Base-by-base conservation (phyloP, 2,888 invertebrate genomes). In the Cephus pulcher region DNA sequence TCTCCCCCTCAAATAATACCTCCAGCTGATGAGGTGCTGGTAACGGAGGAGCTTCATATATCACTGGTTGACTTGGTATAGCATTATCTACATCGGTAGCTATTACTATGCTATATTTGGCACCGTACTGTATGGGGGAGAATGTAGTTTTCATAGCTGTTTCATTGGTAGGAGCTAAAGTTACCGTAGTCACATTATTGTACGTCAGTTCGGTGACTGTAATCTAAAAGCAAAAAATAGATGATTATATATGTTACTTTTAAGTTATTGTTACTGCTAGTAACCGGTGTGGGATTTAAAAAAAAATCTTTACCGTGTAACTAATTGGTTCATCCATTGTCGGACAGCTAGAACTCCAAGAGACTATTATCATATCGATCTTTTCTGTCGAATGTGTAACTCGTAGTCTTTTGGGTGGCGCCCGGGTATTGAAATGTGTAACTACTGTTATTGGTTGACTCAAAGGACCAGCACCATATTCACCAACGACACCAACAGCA, bases 291-390 rank as follows among this genome's bases (percentile, higher is more conserved):
- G 34, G 73, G 74, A 70, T 35, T 35, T 15, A 35, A 68, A 68
- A 35, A 68, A 68, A 71, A 56, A 23, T 56, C 23, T 9, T 93
- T 89, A 96, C 95, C 88, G 93, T 93, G 85, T 96, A 96, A 9
- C 93, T 93, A 68, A 94, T 90, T 11, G 92, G 88, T 69, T 92
- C 90, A 12, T 90, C 89, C 69, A 93, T 89, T 11, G 90, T 90
- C 1, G 93, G 93, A 90, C 97, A 97, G 77, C 95, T 95, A 0
- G 96, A 94, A 71, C 93, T 93, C 97, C 97, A 97, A 30, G 93
- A 91, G 0, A 97, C 93, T 34, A 92, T 92, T 92, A 97, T 93
- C 32, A 92, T 89, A 32, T 92, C 90, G 11, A 90, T 90, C 70
- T 89, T 87, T 80, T 90, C 87, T 30, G 90, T 85, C 75, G 91